Conservation (phyloP, 2,797 vertebrate species). For the Leptodactylus fallax region DNA sequence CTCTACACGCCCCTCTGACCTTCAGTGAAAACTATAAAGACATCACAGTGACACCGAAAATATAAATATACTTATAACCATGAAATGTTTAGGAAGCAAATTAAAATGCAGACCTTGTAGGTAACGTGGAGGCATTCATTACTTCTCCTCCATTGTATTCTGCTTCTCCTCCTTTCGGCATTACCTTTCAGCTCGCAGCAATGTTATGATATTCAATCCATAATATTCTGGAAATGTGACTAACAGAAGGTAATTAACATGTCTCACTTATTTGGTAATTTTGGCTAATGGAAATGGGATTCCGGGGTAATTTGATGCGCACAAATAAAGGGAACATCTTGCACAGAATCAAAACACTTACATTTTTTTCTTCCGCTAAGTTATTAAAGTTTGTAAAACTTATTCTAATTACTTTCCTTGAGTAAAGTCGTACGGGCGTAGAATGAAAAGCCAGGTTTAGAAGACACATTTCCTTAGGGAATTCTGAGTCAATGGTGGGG, state of each 20-base stretch:
- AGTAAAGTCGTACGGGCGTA: too few relatives aligned
- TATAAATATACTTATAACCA: background rate
- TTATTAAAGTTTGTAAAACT: conserved; percentile 44
- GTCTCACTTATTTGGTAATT: conserved; percentile 57
- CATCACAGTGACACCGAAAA: background rate
- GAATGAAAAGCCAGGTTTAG: background rate
- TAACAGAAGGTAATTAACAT: conserved; percentile 59
- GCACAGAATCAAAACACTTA: conserved; percentile 9
- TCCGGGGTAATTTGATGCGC: conserved; percentile 34
- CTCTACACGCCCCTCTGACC: conserved; percentile 23
- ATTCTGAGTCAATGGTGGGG: background rate
- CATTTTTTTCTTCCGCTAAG: background rate
- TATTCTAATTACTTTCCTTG: background rate
- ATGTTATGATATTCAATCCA: conserved; percentile 41
- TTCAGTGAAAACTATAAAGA: conserved; percentile 29
- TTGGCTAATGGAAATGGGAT: conserved; percentile 54
- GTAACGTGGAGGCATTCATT: background rate
- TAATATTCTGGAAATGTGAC: conserved; percentile 51
- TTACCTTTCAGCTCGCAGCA: conserved; percentile 21
- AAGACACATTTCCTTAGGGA: background rate
- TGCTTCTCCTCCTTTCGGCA: background rate
- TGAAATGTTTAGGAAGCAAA: background rate
- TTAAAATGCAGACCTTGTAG: background rate
- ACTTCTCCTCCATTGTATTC: background rate
- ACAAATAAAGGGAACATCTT: conserved; percentile 54